Conservation (phyloP, 2,888 invertebrate species). For the Coelopa pilipes region DNA sequence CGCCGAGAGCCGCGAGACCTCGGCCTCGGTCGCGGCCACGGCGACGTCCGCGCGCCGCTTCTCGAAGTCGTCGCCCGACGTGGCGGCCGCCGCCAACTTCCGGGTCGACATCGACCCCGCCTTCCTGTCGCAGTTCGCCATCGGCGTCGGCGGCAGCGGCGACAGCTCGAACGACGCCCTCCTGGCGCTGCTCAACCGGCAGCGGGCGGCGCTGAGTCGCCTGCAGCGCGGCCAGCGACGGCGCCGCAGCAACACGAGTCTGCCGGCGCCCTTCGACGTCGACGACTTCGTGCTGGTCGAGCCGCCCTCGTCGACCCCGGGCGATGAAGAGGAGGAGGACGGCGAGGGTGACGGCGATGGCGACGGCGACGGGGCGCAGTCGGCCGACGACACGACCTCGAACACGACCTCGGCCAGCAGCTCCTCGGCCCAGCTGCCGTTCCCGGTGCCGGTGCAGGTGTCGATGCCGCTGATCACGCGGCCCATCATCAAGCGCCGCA, state of each 20-base stretch:
- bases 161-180: conserved; percentile 56
- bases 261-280: conserved; percentile 45
- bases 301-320: conserved; percentile 33
- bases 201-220: conserved; percentile 52
- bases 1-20: conserved; percentile 36
- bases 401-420: conserved; percentile 8
- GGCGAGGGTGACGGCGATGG: no score
- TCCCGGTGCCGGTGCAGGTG: conserved; percentile 40
- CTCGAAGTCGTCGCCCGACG: conserved; percentile 32
- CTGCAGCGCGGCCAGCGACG: conserved; percentile 43
- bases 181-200: conserved; percentile 56
- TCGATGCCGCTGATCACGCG: conserved; percentile 49
- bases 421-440: conserved; percentile 33
- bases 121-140: conserved; percentile 42
- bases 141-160: conserved; percentile 45
- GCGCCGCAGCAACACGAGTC: conserved; percentile 48
- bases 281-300: conserved; percentile 63
- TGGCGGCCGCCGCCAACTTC: conserved; percentile 36
- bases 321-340: conserved; percentile 30
- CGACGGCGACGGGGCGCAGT: no score
- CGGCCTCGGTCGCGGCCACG: no score
- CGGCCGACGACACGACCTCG: background rate
- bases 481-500: conserved; percentile 58
- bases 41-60: conserved; percentile 32
- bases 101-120: conserved; percentile 42